Evolutionary conservation across 2,797 vertebrate species (phyloP).

Genomic region (Brotula barbata): DNA sequence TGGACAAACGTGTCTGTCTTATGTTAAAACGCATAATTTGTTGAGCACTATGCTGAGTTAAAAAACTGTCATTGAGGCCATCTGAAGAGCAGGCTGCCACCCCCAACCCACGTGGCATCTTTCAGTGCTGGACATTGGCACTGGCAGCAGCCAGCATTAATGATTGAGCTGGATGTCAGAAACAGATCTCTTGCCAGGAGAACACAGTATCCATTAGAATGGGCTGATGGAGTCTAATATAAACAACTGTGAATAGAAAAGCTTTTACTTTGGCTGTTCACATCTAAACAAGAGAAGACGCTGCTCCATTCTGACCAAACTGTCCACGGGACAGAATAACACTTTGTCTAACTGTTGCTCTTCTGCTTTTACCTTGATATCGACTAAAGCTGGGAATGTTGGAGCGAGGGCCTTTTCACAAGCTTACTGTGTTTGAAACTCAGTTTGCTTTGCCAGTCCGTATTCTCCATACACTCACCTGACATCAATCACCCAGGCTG

Average conservation of each 20-base stretch:
- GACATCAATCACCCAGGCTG: conserved; percentile 75
- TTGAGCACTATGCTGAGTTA: conserved; percentile 40
- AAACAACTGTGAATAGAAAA: conserved; percentile 70
- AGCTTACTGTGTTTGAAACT: neutral
- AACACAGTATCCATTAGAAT: conserved; percentile 67
- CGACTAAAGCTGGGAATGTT: neutral
- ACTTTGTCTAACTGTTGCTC: conserved; percentile 40
- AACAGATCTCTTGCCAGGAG: conserved; percentile 62
- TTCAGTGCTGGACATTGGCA: conserved; percentile 58
- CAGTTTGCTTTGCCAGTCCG: conserved; percentile 54
- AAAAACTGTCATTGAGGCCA: conserved; percentile 37
- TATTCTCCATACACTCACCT: conserved; percentile 65
- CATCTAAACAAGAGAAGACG: conserved; percentile 44
- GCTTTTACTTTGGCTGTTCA: conserved; percentile 60
- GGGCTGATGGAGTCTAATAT: conserved; percentile 65
- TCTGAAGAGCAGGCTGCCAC: conserved; percentile 50
- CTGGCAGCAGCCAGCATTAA: conserved; percentile 60
- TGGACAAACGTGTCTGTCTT: neutral
- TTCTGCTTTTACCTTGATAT: conserved; percentile 33
- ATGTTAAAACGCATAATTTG: conserved; percentile 22
- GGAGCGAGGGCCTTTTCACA: neutral
- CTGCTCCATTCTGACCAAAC: conserved; percentile 48
- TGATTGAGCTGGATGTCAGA: conserved; percentile 74
- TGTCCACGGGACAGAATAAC: conserved; percentile 24
- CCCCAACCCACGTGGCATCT: conserved; percentile 55